phyloP scores from a whole-genome alignment of 2,113 vertebrate species.

The Cephalopholis sonnerati region DNA sequence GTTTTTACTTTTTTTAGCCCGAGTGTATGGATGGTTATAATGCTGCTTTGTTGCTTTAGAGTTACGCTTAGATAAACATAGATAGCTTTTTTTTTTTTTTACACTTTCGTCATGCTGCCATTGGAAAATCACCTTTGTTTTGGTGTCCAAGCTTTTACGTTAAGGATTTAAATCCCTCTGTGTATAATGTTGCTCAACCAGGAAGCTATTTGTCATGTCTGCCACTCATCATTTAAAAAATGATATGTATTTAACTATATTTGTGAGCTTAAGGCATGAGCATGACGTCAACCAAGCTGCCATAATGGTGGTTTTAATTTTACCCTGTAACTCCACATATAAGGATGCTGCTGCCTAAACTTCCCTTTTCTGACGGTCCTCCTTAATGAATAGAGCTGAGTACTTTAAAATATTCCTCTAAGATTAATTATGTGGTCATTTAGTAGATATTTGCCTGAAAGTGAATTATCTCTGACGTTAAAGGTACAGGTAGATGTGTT shows the following conservation, averaged over 20 bases:
- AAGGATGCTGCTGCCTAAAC: constrained; percentile 45
- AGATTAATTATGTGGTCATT: not conserved
- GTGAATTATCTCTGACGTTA: not conserved
- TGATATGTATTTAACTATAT: constrained; percentile 22
- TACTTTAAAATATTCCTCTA: constrained; percentile 2
- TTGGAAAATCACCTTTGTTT: constrained; percentile 26
- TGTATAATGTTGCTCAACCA: constrained; percentile 18
- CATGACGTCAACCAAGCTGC: constrained; percentile 51
- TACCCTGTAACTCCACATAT: not conserved
- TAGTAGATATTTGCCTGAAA: constrained; percentile 33
- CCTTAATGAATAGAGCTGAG: constrained; percentile 1
- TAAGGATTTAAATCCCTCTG: not conserved
- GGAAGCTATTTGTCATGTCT: constrained; percentile 3
- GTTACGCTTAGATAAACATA: constrained; percentile 1
- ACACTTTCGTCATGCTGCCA: constrained; percentile 50
- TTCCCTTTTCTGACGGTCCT: not conserved
- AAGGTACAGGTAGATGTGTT: not conserved
- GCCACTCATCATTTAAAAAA: constrained; percentile 1
- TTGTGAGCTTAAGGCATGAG: constrained; percentile 62
- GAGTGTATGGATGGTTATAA: constrained; percentile 6
- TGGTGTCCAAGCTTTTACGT: constrained; percentile 31
- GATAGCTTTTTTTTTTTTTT: not conserved
- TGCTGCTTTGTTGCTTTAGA: constrained; percentile 21
- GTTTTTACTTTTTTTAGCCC: constrained; percentile 9
- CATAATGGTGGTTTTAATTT: constrained; percentile 33